Evolutionary conservation across 2,888 invertebrate genomes (phyloP), one percentile per base, ranked within the genome.

Genomic region (Leptarthrus brevirostris): DNA sequence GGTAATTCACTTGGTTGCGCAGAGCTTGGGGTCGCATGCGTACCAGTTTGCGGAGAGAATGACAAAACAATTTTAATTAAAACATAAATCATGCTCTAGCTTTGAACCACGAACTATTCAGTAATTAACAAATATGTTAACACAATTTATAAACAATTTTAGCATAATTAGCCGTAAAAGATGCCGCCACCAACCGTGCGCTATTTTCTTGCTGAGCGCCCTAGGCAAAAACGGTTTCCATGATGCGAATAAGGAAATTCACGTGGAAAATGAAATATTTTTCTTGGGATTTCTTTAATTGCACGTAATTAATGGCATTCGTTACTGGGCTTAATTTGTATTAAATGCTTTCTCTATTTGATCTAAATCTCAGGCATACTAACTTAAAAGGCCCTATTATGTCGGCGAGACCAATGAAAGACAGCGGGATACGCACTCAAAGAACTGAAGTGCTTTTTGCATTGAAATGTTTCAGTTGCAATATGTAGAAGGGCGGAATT

Each of bases 51-150:
- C 47, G 26, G 10, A 24, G 26, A 3, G 30, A 72, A 72, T 72
- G 72, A 72, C 72, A 58, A 22, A 72, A 47, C 56, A 54, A 52
- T 70, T 75, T 75, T 73, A 73, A 75, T 75, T 75, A 70, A 75
- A 73, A 73, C 75, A 75, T 75, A 75, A 75, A 75, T 73, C 61
- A 16, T n/a, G 22, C 69, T 36, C 34, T 18, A 24, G 54, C 44
- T 3, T 14, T n/a, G 24, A 49, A 22, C 54, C 74, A 58, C 69
- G 20, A 66, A 47, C 70, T 36, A 58, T 36, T 47, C 66, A 36
- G 52, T 71, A 74, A 75, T 75, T 75, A 75, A 74, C 72, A 74
- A 75, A 74, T 75, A 75, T 75, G 75, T 75, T 75, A 75, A 75
- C 74, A 74, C 74, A 75, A 72, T 75, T 75, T 69, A 74, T 72